These are phyloP conservation scores for Pelodytes ibericus DNA, from an alignment of 2,797 vertebrate species.

Conservation along the genomic window DNA sequence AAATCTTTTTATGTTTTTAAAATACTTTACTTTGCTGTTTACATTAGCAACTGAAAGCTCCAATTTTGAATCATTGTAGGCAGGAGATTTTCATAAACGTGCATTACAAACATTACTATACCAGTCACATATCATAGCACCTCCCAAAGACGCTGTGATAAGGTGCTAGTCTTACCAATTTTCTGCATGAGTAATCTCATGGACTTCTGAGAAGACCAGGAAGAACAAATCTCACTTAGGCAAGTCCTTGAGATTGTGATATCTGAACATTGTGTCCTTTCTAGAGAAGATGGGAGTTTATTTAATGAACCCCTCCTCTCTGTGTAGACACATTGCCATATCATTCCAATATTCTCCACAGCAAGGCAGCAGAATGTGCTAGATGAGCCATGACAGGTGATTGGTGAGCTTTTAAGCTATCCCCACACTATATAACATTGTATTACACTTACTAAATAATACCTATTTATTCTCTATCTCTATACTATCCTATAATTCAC, in stretches of 20 bases:
- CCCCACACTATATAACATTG: neutral
- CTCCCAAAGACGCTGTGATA: neutral
- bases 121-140: neutral
- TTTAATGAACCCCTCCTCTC: neutral
- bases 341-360: neutral
- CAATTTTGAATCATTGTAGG: too few species aligned
- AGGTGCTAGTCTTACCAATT: neutral
- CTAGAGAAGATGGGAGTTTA: conserved; percentile 19
- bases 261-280: conserved; percentile 2
- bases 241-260: conserved; percentile 17
- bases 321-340: neutral
- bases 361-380: neutral
- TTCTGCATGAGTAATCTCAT: conserved; percentile 16
- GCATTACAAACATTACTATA: neutral
- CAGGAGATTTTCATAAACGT: neutral
- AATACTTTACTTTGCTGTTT: too few species aligned
- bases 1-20: too few species aligned
- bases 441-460: neutral
- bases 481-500: too few species aligned
- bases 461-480: too few species aligned
- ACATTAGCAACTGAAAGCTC: too few species aligned
- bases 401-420: neutral
- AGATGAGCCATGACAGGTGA: neutral
- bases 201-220: neutral
- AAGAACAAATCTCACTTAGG: conserved; percentile 13